Conservation (phyloP, 2,113 vertebrate genomes). For the Notiomystis cincta region DNA sequence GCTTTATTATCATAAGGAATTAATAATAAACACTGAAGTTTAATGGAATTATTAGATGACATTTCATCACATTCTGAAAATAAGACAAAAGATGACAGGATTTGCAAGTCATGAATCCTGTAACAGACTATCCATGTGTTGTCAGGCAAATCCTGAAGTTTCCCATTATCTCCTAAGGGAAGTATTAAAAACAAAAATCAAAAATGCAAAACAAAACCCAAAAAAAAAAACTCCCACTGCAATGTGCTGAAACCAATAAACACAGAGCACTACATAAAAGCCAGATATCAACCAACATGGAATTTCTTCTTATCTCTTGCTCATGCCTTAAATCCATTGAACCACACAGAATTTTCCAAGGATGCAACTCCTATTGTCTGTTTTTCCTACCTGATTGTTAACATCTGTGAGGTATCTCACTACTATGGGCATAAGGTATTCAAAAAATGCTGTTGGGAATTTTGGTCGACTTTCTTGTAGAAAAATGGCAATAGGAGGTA, state of each 20-base stretch:
- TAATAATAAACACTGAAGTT: not conserved
- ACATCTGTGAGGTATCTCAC: constrained; percentile 84
- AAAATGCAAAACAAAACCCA: not conserved
- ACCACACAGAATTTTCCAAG: not conserved
- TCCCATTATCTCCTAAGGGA: not conserved
- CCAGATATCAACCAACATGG: not conserved
- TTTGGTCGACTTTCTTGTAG: constrained; percentile 84
- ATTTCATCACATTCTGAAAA: not conserved
- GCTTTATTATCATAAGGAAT: not conserved
- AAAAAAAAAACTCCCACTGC: not conserved
- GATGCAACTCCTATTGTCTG: not conserved
- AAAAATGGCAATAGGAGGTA: constrained; percentile 86
- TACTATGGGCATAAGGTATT: constrained; percentile 85
- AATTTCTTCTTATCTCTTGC: not conserved
- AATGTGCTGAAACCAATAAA: not conserved
- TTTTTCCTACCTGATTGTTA: constrained; percentile 82
- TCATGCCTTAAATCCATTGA: not conserved
- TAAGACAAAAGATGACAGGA: not conserved
- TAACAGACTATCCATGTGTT: not conserved
- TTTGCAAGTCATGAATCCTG: not conserved
- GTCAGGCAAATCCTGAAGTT: not conserved
- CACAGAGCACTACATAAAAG: not conserved
- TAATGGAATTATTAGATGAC: not conserved
- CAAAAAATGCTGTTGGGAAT: constrained; percentile 83
- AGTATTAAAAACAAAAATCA: not conserved